Evolutionary conservation across 2,113 vertebrate genomes (phyloP), one percentile per base, ranked within the genome.

Genomic region (Prunella fulvescens): DNA sequence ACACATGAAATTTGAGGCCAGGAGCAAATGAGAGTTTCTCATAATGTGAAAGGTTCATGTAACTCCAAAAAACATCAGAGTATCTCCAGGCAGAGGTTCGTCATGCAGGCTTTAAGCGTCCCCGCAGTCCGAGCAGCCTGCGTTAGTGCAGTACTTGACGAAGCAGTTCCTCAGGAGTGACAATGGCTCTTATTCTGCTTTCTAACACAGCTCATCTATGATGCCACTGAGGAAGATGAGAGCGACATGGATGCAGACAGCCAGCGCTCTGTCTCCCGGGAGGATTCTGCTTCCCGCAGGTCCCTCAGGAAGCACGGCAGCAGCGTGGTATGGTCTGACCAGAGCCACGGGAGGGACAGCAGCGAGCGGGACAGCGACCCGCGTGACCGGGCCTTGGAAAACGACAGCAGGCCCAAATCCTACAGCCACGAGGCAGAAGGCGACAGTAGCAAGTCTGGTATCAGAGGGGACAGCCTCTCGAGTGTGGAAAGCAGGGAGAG

Each of bases 161-260:
- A 47, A 61, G 20, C 50, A 14, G 17, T 2, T 83, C 28, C 81
- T 62, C 66, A 7, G 45, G 39, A 40, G 24, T 81, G 35, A 51
- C 60, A 33, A 9, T 1, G 14, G 19, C 50, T 86, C 64, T 95
- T 47, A 16, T 42, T 91, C 88, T 54, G 12, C 7, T 88, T 44
- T 54, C 9, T 73, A 37, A 66, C 85, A 51, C 91, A 98, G 98
- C 81, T 97, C 42, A 42, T 77, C 5, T 95, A 91, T 1, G 97
- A 95, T 66, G 60, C 47, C 50, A 88, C 91, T 0, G 64, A 97
- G 15, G 97, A 98, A 25, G 96, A 97, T 5, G 56, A 97, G 19
- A 93, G 89, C 0, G 10, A 88, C 7, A 80, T 70, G 31, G 95
- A 91, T 2, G 8, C 58, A 25, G 91, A 81, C 62, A 98, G 97